phyloP scores from a whole-genome alignment of 1,140 invertebrate species.

The Brachionus rubens region DNA sequence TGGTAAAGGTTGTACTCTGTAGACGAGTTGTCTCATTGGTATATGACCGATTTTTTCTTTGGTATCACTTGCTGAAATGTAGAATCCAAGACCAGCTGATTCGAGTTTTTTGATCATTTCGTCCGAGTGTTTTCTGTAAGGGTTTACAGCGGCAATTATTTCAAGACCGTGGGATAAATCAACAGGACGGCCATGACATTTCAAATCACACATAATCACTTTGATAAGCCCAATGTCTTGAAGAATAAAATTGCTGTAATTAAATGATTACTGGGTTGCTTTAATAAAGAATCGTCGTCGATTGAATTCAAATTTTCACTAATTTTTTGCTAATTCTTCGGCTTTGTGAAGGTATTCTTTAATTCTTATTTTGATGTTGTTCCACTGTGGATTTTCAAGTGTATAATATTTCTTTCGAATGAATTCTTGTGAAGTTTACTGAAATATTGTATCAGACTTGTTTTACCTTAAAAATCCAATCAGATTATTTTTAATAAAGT shows the following conservation, averaged over 20 bases:
- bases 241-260: constrained; percentile 57
- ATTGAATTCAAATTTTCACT: constrained; percentile 48
- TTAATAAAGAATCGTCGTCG: no score
- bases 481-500: no score
- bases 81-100: constrained; percentile 55
- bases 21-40: constrained; percentile 55
- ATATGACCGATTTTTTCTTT: constrained; percentile 50
- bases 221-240: constrained; percentile 55
- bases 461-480: not conserved
- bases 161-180: constrained; percentile 50
- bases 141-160: constrained; percentile 56
- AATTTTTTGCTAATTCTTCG: constrained; percentile 49
- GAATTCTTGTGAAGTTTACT: not conserved
- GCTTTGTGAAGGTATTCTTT: constrained; percentile 51
- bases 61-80: constrained; percentile 52
- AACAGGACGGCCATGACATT: constrained; percentile 50
- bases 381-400: constrained; percentile 55
- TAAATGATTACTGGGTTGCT: not conserved
- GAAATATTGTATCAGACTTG: constrained; percentile 23
- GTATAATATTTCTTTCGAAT: not conserved
- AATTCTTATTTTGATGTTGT: constrained; percentile 52
- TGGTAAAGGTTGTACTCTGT: constrained; percentile 54
- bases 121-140: constrained; percentile 55
- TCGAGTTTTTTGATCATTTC: constrained; percentile 54
- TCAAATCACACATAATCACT: constrained; percentile 57